Evolutionary conservation across 2,113 vertebrate genomes (phyloP), one percentile per base, ranked within the genome.

Genomic region (Clupea harengus): DNA sequence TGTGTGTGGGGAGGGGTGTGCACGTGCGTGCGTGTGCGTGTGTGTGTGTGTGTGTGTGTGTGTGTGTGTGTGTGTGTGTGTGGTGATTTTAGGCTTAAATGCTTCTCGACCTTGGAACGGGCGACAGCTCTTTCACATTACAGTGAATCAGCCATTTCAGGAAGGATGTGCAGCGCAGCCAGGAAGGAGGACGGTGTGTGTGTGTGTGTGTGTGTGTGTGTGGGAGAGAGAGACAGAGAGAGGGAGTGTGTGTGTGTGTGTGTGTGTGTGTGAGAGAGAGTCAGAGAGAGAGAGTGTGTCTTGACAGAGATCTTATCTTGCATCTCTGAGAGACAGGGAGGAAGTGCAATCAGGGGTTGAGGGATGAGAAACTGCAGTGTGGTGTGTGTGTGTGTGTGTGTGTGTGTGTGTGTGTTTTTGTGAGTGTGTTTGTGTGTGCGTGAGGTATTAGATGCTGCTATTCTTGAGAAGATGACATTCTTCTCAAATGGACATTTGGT

Each of bases 351-450:
- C 8, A 46, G 13, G 81, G 20, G 18, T 17, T 44, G 44, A 57
- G 52, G 52, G 50, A 32, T 57, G 82, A 13, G 22, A 52, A 46
- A 20, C 60, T 45, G 82, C 32, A 15, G 54, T 57, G 54, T 57
- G 54, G 54, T 17, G 15, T 57, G 17, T 57, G 60, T 85, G 82
- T 86, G 49, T 86, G 54, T 60, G 54, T 20, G 2, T 60, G 54
- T 60, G 11, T 60, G 54, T 60, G 18, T 60, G 15, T 60, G 54
- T 60, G 17, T 60, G 0, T 60, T 0, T 60, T 13, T 22, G 54
- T 60, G 54, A 1, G 54, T 7, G 46, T 47, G 47, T 49, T 8
- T 49, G 11, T 49, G 8, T 49, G 11, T 49, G 6, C 4, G 46
- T 49, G 8, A 39, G 39, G 39, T 39, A n/a, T n/a, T n/a, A n/a